Conservation (phyloP, 2,888 invertebrate species). For the Hoplodrina ambigua region DNA sequence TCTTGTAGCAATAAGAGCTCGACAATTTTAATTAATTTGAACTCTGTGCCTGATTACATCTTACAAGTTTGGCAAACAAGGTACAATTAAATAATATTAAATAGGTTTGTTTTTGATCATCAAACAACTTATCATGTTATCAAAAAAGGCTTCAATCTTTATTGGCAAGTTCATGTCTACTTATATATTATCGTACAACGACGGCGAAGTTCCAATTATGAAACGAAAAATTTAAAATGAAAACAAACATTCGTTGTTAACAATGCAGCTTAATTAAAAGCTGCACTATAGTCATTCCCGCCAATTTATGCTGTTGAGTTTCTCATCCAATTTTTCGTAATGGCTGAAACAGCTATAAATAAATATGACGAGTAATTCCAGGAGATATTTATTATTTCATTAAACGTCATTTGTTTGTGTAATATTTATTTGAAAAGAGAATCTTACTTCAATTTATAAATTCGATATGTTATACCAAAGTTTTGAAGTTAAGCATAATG, state of each 20-base stretch:
- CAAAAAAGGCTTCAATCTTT: neutral
- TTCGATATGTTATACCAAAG: neutral
- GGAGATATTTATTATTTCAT: conserved; percentile 14
- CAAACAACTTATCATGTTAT: neutral
- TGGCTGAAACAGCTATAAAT: conserved; percentile 40
- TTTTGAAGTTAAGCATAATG: conserved; percentile 26
- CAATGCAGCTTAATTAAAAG: conserved; percentile 46
- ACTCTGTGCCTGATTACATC: too few species aligned
- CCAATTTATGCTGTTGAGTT: conserved; percentile 35
- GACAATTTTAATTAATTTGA: neutral
- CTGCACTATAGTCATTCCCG: conserved; percentile 34
- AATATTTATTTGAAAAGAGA: neutral
- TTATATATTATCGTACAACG: neutral
- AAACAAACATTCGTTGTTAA: conserved; percentile 24
- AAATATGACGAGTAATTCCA: conserved; percentile 37
- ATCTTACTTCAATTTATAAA: neutral
- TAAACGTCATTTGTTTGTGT: conserved; percentile 10
- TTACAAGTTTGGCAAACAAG: neutral
- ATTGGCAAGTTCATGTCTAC: neutral
- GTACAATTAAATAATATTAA: neutral
- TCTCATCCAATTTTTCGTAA: conserved; percentile 39
- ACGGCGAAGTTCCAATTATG: neutral
- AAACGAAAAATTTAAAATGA: conserved; percentile 5
- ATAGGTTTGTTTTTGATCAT: neutral
- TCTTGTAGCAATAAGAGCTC: neutral